phyloP scores from a whole-genome alignment of 2,113 vertebrate genomes.

The Phrynosoma platyrhinos region DNA sequence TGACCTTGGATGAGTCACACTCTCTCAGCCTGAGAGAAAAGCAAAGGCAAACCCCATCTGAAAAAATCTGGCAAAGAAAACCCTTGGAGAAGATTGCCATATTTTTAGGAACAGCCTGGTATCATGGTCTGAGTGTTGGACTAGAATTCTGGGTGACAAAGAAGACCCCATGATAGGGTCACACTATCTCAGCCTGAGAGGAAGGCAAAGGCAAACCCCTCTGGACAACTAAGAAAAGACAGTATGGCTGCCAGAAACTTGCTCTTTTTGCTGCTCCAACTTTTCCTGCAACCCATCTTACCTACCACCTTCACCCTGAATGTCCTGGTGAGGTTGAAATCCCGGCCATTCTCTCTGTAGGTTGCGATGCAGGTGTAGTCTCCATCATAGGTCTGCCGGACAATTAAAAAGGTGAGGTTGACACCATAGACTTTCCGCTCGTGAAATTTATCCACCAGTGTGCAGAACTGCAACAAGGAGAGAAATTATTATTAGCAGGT shows the following conservation, averaged over 20 bases:
- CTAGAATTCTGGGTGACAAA: no score
- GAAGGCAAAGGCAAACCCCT: no score
- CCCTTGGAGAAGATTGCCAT: no score
- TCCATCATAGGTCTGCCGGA: conserved; percentile 69
- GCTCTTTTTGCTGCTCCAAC: not conserved
- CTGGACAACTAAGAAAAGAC: not conserved
- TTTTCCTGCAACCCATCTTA: conserved; percentile 72
- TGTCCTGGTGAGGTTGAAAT: conserved; percentile 83
- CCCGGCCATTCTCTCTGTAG: conserved; percentile 78
- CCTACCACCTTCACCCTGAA: conserved; percentile 84
- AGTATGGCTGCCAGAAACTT: not conserved
- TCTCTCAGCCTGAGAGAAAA: no score
- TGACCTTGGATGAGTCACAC: no score
- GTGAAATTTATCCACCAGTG: conserved; percentile 34
- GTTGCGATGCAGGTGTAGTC: conserved; percentile 86
- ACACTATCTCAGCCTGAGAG: no score
- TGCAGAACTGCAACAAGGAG: conserved; percentile 72
- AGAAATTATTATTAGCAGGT: not conserved
- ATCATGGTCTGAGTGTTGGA: no score
- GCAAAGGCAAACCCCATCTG: no score
- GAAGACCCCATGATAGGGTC: no score
- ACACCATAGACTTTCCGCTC: conserved; percentile 63
- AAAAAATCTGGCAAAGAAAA: no score
- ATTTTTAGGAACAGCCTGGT: no score
- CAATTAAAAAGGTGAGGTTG: conserved; percentile 73